Conservation (phyloP, 2,113 vertebrate genomes). For the Atractosteus spatula region DNA sequence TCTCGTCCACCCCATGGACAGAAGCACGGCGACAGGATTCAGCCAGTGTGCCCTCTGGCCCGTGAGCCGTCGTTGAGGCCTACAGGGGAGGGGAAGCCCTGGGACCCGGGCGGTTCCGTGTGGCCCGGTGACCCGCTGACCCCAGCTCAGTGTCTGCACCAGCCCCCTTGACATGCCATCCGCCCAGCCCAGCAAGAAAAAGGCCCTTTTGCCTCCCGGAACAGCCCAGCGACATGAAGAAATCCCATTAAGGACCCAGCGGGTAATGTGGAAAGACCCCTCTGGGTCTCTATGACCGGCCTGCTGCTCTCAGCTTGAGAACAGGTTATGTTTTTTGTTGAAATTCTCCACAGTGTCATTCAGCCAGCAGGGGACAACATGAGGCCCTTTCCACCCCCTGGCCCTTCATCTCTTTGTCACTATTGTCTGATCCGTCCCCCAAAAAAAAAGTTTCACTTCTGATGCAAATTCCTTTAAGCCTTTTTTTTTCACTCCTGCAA, state of each 20-base stretch:
- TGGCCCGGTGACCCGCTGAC: conserved; percentile 55
- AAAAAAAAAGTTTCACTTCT: neutral
- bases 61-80: conserved; percentile 11
- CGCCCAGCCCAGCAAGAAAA: conserved; percentile 53
- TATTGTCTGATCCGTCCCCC: neutral
- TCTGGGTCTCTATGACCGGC: conserved; percentile 37
- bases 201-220: conserved; percentile 50
- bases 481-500: neutral
- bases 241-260: conserved; percentile 16
- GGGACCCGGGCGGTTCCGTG: conserved; percentile 32
- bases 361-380: neutral
- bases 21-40: neutral
- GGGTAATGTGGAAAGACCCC: conserved; percentile 8
- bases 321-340: conserved; percentile 39
- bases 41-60: neutral
- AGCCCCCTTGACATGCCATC: conserved; percentile 54
- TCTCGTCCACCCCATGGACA: conserved; percentile 26
- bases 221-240: conserved; percentile 27
- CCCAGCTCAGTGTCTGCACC: conserved; percentile 56
- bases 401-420: neutral
- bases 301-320: conserved; percentile 38
- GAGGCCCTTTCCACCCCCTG: neutral
- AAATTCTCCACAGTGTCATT: conserved; percentile 7
- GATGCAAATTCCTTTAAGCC: neutral
- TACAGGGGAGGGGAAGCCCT: conserved; percentile 41